Evolutionary conservation across 2,797 vertebrate genomes (phyloP), one percentile per base, ranked within the genome.

Genomic region (Neostethus bicornis): DNA sequence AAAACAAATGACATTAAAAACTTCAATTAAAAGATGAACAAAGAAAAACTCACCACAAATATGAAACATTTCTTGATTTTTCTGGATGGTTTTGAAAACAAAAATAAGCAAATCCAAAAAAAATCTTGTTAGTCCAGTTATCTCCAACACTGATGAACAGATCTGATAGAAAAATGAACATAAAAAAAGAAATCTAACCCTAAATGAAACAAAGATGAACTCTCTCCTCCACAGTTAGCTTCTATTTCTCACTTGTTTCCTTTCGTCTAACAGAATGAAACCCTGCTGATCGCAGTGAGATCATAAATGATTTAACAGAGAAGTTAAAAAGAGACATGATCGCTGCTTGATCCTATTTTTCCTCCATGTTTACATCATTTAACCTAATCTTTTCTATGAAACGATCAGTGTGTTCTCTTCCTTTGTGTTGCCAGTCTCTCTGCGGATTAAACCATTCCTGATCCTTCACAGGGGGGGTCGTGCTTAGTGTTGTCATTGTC

Each of bases 381-480:
- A 45, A 32, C 48, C 66, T 49, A 42, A 63, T 54, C 17, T 41
- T 25, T 67, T 56, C 32, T 23, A 29, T 45, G 47, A 19, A 58
- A 41, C 45, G 49, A 37, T 16, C 56, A 14, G 61, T 44, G n/a
- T 62, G 20, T 42, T 73, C 51, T 63, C 75, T 68, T 64, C 70
- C 88, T 89, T 88, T 89, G 86, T 89, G 85, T 64, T 80, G 67
- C 9, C 68, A 0, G 70, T 59, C 56, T 68, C 73, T 72, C 38
- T 57, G 74, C 65, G 86, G 88, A 77, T 73, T 79, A 85, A 89
- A 90, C 88, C 88, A 87, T 87, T 84, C 71, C 71, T 37, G 49
- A 66, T 35, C 52, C 23, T 21, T 11, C 16, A 54, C 58, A 24
- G 68, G 76, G 73, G 53, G 56, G 16, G 44, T n/a, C n/a, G n/a